phyloP scores from a whole-genome alignment of 2,113 vertebrate genomes.

The Bufo bufo region DNA sequence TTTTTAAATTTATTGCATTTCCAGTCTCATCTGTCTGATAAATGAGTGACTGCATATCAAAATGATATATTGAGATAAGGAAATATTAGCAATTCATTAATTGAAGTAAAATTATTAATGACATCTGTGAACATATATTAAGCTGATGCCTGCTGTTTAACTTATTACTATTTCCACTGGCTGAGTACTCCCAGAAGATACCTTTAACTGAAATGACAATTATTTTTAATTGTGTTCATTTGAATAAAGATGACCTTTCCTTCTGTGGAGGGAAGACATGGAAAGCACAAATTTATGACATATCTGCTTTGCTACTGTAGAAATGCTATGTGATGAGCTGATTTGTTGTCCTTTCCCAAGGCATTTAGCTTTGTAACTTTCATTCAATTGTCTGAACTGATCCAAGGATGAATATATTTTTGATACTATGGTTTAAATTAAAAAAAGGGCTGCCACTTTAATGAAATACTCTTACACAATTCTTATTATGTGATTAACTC shows the following conservation, averaged over 20 bases:
- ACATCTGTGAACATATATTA: constrained; percentile 13
- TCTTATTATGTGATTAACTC: neutral
- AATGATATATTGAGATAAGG: neutral
- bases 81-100: constrained; percentile 14
- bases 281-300: neutral
- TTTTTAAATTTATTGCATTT: neutral
- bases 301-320: neutral
- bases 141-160: constrained; percentile 13
- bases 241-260: constrained; percentile 15
- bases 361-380: neutral
- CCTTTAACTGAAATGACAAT: neutral
- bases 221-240: constrained; percentile 8
- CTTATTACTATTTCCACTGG: constrained; percentile 1
- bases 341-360: neutral
- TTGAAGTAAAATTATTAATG: neutral
- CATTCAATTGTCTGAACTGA: neutral
- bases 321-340: neutral
- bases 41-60: neutral
- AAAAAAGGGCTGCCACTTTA: neutral
- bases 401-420: neutral
- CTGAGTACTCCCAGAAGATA: neutral
- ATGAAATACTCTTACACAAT: neutral
- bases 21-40: neutral
- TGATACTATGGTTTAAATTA: neutral
- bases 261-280: neutral